These are phyloP conservation scores for Ennomos fuscantarius DNA, from an alignment of 2,888 invertebrate genomes.

Conservation along the genomic window DNA sequence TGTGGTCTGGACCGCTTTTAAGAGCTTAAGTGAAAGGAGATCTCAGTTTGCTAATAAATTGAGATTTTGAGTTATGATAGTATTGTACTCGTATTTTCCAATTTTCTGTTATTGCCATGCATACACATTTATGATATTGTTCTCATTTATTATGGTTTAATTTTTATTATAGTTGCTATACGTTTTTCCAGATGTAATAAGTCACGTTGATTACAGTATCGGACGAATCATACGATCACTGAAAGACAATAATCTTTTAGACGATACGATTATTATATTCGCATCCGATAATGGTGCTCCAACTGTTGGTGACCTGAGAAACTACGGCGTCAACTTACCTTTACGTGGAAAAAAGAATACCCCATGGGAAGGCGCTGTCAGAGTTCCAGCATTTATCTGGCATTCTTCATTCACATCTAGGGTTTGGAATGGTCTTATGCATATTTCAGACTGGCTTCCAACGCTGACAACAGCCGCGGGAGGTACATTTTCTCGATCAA, in stretches of 20 bases:
- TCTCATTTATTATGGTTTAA: background rate
- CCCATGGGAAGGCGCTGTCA: constrained; percentile 93
- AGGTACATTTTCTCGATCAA: constrained; percentile 57
- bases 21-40: no score
- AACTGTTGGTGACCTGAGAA: constrained; percentile 89
- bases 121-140: no score
- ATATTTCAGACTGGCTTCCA: constrained; percentile 94
- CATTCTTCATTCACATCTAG: constrained; percentile 85
- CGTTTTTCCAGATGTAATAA: constrained; percentile 85
- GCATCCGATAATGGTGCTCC: constrained; percentile 96
- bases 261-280: constrained; percentile 94
- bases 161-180: no score
- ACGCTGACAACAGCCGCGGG: constrained; percentile 85
- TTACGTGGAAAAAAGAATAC: constrained; percentile 92
- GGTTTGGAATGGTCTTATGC: constrained; percentile 87
- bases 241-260: constrained; percentile 87
- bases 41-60: no score
- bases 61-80: no score
- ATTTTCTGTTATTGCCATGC: no score
- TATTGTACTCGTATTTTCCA: no score
- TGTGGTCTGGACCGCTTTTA: no score
- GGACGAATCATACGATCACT: constrained; percentile 90
- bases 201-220: constrained; percentile 92
- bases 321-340: constrained; percentile 92
- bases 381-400: constrained; percentile 91